Evolutionary conservation across 1,140 invertebrate genomes (phyloP), one percentile per base, ranked within the genome.

Genomic region (Teleogryllus occipitalis): DNA sequence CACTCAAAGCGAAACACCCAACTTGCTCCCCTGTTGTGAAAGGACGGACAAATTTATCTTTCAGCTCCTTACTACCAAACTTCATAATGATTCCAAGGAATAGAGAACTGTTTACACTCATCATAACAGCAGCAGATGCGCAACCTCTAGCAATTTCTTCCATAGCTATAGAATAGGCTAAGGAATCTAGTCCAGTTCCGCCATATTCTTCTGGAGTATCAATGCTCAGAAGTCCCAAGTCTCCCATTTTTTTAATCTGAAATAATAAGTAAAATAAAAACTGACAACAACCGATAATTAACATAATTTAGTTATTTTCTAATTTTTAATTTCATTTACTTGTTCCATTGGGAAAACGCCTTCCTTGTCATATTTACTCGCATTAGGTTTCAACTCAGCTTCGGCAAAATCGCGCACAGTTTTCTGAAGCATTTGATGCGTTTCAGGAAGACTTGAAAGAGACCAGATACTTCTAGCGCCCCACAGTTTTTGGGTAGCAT

Each of bases 371-470:
- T 92, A 89, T 87, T 95, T 92, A 3, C 89, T 91, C 8, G 97
- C 96, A 83, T 95, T 91, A 5, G 96, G 95, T 83, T 93, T 93
- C 7, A 99, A 84, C 87, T 98, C 96, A 49, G 90, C 91, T 83
- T 98, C 95, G 14, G 95, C 95, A 87, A 98, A 98, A 85, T 97
- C 96, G 81, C 93, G 87, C 85, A 95, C 96, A 39, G 96, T 98
- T 85, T 98, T 94, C 80, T 94, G 90, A 0, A 99, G 86, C 93
- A 98, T 96, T 84, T 96, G 92, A 87, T 98, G 95, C 0, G 95
- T 97, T 81, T 99, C 97, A 8, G 96, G 89, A 18, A 98, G 86
- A 0, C 91, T 87, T 14, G 91, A 87, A 18, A 95, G 82, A 0
- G 90, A 92, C 49, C 91, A 91, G 81, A 94, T 93, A 48, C 85